Base-by-base conservation (phyloP, 2,888 invertebrate species). In the Zhuqinia jingwanae region DNA sequence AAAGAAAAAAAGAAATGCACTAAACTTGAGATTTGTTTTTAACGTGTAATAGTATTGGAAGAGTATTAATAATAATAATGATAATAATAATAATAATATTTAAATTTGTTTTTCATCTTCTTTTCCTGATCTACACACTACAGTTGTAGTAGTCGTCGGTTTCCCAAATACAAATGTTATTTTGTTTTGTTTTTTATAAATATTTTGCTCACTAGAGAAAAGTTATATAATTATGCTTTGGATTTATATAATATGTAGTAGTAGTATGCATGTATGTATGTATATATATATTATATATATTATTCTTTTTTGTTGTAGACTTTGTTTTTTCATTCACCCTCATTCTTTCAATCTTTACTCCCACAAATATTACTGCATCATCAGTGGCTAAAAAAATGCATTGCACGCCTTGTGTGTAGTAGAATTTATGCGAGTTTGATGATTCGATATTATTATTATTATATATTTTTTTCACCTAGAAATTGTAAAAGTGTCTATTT, bases 141-240 rank as follows among this genome's bases (percentile, higher is more conserved):
- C 36, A 36, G 36, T 15, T 42, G 13, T 65, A 36, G 36, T 36
- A 36, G 8, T 36, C 8, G 8, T 36, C 8, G 36, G 3, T 6
- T 36, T 36, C 36, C 36, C 36, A 36, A 36, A 36, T 36, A 36
- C 36, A 36, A 36, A 36, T 36, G 36, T 36, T 47, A n/a, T 36
- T 73, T 73, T 36, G 36, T 36, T 47, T 27, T 60, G 50, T 75
- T 70, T 20, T 65, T 30, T 17, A 65, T 81, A 30, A 45, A 73
- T 81, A 58, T 58, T 58, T 25, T 68, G 75, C 75, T 83, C 65
- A 75, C 75, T 60, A 83, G 76, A 84, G 68, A 58, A 45, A n/a
- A 27, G 27, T 36, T 78, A 85, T 36, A 22, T 53, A 80, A 25
- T n/a, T n/a, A n/a, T n/a, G n/a, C n/a, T n/a, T 36, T 36, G 8